Evolutionary conservation across 2,797 vertebrate genomes (phyloP), one percentile per base, ranked within the genome.

Genomic region (Anas capensis): DNA sequence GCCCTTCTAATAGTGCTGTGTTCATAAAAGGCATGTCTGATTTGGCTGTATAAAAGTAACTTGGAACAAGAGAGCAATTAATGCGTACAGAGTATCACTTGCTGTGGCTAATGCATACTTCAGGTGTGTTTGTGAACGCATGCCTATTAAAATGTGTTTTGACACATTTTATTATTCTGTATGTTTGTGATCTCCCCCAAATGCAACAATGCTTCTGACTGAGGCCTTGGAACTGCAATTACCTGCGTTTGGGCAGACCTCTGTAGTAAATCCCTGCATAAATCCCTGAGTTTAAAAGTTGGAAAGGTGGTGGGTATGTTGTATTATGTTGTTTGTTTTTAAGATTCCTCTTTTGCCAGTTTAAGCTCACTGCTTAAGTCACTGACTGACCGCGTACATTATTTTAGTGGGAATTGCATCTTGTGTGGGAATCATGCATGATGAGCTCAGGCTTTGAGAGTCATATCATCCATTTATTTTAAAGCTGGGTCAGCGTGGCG

Each of bases 101-200:
- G 26, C n/a, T 34, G 2, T 11, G 10, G 34, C 53, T 85, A 29
- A 46, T 36, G 58, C 42, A 27, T 36, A 17, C 23, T 33, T 23
- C n/a, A 62, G 42, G 14, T 40, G 5, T 4, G 14, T 58, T 31
- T 17, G 18, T 34, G 51, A 66, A 36, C 29, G 6, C 5, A 27
- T 77, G 14, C 10, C 13, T 66, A 2, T 31, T 46, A 4, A 54
- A 46, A 19, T 42, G 42, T 4, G 1, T 15, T 73, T 70, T 85
- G 17, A 66, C 48, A 60, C 70, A 3, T 3, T 3, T 26, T 1
- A 0, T 64, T 49, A 10, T 10, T 78, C 36, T 11, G 3, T 44
- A 16, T 38, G 23, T 6, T 73, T 58, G 16, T 68, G 13, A 40
- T 70, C 88, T 87, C 64, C 51, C 56, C 46, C 71, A 7, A 51